Base-by-base conservation (phyloP, 2,113 vertebrate genomes). In the Petrocephalus zakoni region DNA sequence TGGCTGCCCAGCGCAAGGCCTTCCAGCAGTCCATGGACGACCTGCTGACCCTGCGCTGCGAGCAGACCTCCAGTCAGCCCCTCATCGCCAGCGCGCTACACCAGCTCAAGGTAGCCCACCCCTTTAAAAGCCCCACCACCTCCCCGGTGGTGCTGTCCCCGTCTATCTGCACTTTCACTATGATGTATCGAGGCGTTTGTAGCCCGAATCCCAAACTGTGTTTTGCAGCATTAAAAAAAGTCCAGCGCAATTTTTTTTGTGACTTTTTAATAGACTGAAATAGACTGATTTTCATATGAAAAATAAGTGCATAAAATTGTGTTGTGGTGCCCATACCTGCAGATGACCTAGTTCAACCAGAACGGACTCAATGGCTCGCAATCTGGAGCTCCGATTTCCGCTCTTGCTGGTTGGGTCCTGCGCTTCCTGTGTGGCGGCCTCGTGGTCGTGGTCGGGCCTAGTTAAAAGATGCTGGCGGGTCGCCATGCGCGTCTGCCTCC, bases 21-120 rank as follows among this genome's bases (percentile, higher is more conserved):
- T 99, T 99, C 93, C 98, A 99, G 91, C 97, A 97, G 90, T 96
- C 96, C 89, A 95, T 97, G 89, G 97, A 97, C 92, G 97, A 97
- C 5, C 95, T 97, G 11, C 89, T 98, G 68, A 95, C 96, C 22
- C 94, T 99, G 1, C 95, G 93, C 88, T 96, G 98, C 25, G 98
- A 99, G 75, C 98, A 99, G 94, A 99, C 98, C 2, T 99, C 98
- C 19, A 99, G 98, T 88, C 98, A 99, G 91, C 98, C 97, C 0
- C 93, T 99, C 88, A 97, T 99, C 0, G 98, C 98, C 22, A 94
- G 93, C 52, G 98, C 97, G 88, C 92, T 99, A n/a, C 96, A 99
- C 83, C 97, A 99, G 92, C 96, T 99, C 2, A 99, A 99, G 97
- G 98, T 99, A 93, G 4, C 82, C 34, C 29, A 5, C 75, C 15